phyloP scores from a whole-genome alignment of 2,888 invertebrate species.

The Chironomus riparius region DNA sequence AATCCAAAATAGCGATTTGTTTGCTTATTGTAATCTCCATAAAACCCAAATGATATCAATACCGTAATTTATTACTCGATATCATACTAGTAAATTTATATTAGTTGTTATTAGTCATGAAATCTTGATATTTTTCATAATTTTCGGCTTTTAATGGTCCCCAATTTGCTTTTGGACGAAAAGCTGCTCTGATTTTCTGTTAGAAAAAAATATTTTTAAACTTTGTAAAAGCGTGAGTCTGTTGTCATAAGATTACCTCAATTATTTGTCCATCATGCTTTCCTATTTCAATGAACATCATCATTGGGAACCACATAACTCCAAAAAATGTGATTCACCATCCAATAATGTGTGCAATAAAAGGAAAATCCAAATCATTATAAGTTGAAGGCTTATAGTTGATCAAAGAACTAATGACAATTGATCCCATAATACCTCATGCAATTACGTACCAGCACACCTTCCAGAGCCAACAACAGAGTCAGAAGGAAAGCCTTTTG shows the following conservation, averaged over 20 bases:
- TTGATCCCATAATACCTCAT: slow-evolving; percentile 58
- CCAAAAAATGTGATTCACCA: slow-evolving; percentile 46
- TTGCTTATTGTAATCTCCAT: too few species aligned
- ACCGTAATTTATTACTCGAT: too few species aligned
- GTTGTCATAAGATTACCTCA: slow-evolving; percentile 30
- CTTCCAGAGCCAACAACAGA: too few species aligned
- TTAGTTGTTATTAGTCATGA: too few species aligned
- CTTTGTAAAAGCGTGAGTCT: not conserved
- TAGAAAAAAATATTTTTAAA: slow-evolving; percentile 10
- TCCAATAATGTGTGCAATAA: slow-evolving; percentile 45
- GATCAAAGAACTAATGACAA: slow-evolving; percentile 58
- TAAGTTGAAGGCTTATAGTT: slow-evolving; percentile 48
- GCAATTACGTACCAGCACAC: slow-evolving; percentile 68
- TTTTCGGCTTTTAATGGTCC: slow-evolving; percentile 45
- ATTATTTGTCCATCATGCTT: slow-evolving; percentile 35
- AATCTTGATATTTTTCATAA: too few species aligned
- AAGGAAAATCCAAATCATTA: slow-evolving; percentile 47
- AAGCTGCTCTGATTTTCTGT: slow-evolving; percentile 41
- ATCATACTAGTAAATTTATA: too few species aligned
- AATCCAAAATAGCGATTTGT: too few species aligned
- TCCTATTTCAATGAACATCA: slow-evolving; percentile 37
- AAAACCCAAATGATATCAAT: too few species aligned
- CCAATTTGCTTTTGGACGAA: slow-evolving; percentile 47
- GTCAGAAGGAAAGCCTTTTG: too few species aligned
- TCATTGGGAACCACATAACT: slow-evolving; percentile 44